Base-by-base conservation (phyloP, 2,888 invertebrate genomes). In the Andricus quercusramuli region DNA sequence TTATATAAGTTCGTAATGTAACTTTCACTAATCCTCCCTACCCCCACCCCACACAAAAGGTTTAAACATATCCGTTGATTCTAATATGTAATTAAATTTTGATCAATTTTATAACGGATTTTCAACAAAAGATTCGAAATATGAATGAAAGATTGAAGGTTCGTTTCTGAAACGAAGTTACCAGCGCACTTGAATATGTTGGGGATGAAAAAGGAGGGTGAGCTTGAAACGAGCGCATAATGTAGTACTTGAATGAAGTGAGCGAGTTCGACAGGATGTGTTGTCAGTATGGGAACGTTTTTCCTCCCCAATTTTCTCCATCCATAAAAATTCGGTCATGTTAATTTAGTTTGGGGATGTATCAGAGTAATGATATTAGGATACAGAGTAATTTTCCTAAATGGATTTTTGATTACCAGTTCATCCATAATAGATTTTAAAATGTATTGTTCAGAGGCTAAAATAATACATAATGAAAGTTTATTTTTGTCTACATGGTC, bases 161-260 rank as follows among this genome's bases (percentile, higher is more conserved):
- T 51, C 22, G 68, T 70, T 25, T 47, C 25, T 29, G 29, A 20
- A 70, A 70, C 20, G 68, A 25, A 70, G 47, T 70, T 47, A 70
- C 25, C 47, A 25, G 20, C 17, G 29, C 68, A 47, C 47, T 70
- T 47, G 68, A 44, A 47, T 47, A 47, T 70, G 67, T 70, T 17
- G 41, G 68, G 47, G 47, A 47, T 47, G 68, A 22, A 25, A 47
- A 68, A 51, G 25, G 25, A 70, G 68, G 68, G 68, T 70, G 68
- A 59, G 59, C 22, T 11, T 22, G 11, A 47, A 51, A 44, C 44
- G 44, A 70, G 47, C 29, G 68, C 44, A 70, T 70, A 70, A 70
- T 70, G 47, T 70, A 47, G 68, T 70, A 47, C 68, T 70, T 70
- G 68, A 70, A 47, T 70, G 44, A 70, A 70, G 68, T 70, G 68